These are phyloP conservation scores for Pseudomyrmex flavicornis DNA, from an alignment of 1,140 invertebrate genomes.

Conservation along the genomic window DNA sequence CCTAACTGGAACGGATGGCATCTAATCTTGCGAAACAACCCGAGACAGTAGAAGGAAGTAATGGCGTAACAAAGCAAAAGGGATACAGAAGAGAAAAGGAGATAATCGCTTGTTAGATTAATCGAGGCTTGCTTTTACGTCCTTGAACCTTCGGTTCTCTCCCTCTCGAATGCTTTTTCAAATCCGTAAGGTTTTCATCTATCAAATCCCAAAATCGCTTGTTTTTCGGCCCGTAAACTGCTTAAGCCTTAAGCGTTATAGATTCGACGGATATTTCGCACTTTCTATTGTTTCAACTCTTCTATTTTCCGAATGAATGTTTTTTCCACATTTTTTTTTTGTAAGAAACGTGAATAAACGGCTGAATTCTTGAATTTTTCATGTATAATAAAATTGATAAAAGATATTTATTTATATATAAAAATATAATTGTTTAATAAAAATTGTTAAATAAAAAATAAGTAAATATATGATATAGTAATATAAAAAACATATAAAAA, in stretches of 20 bases:
- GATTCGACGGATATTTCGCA: background rate
- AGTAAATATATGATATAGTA: too few species aligned
- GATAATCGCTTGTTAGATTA: conserved; percentile 52
- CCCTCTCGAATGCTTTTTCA: too few species aligned
- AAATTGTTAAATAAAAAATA: too few species aligned
- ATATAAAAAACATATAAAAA: too few species aligned
- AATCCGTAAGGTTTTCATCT: background rate
- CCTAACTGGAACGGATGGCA: conserved; percentile 70
- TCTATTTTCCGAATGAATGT: too few species aligned
- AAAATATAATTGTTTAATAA: too few species aligned
- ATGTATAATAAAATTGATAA: too few species aligned
- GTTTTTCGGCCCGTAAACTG: background rate
- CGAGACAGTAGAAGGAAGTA: conserved; percentile 27
- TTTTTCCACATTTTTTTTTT: too few species aligned
- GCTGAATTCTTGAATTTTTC: too few species aligned
- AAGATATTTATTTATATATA: too few species aligned
- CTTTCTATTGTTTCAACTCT: too few species aligned
- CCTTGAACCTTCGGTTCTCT: conserved; percentile 1
- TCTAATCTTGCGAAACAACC: conserved; percentile 67
- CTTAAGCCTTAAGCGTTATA: background rate
- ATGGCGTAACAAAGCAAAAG: conserved; percentile 38
- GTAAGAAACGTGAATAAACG: too few species aligned
- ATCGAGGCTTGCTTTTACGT: conserved; percentile 26
- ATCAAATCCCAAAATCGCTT: conserved; percentile 6
- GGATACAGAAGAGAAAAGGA: background rate